Percentiles rank a stretch among this genome's conserved stretches.
Conservation (phyloP, 2,888 invertebrate species). For the Salpingus planirostris region DNA sequence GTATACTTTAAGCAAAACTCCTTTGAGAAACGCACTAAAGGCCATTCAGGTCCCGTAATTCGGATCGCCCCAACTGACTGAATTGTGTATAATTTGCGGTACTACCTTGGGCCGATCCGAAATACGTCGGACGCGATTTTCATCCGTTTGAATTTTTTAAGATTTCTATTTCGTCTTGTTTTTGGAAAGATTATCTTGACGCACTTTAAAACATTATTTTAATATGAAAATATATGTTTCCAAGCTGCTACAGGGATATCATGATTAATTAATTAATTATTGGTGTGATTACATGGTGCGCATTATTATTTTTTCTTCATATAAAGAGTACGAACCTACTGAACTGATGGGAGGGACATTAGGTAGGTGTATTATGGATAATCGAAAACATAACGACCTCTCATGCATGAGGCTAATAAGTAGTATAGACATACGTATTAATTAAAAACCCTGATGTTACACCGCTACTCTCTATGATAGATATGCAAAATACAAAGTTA, state of each 20-base stretch:
- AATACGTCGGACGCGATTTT: too few relatives aligned
- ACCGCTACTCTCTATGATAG: constrained; percentile 12
- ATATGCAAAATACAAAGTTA: constrained; percentile 7
- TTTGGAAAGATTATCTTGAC: constrained; percentile 45
- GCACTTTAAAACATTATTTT: constrained; percentile 50
- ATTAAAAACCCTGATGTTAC: constrained; percentile 17
- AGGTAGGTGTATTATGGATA: too few relatives aligned
- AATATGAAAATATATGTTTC: constrained; percentile 50
- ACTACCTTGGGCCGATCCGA: too few relatives aligned
- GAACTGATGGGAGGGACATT: too few relatives aligned
- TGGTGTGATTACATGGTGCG: constrained; percentile 38
- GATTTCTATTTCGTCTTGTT: background rate
- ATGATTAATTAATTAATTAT: constrained; percentile 27
- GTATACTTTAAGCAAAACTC: constrained; percentile 36
- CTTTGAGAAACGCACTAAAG: constrained; percentile 30
- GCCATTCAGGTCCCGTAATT: constrained; percentile 30
- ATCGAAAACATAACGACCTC: too few relatives aligned
- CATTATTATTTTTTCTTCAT: constrained; percentile 22
- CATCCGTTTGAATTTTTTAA: background rate
- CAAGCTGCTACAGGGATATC: constrained; percentile 28
- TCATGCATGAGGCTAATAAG: too few relatives aligned
- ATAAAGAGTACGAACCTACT: too few relatives aligned
- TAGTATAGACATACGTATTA: too few relatives aligned
- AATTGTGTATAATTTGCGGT: too few relatives aligned
- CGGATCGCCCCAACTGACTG: too few relatives aligned